Evolutionary conservation across 2,888 invertebrate species (phyloP), one percentile per base, ranked within the genome.

Genomic region (Trichopoda pennipes): DNA sequence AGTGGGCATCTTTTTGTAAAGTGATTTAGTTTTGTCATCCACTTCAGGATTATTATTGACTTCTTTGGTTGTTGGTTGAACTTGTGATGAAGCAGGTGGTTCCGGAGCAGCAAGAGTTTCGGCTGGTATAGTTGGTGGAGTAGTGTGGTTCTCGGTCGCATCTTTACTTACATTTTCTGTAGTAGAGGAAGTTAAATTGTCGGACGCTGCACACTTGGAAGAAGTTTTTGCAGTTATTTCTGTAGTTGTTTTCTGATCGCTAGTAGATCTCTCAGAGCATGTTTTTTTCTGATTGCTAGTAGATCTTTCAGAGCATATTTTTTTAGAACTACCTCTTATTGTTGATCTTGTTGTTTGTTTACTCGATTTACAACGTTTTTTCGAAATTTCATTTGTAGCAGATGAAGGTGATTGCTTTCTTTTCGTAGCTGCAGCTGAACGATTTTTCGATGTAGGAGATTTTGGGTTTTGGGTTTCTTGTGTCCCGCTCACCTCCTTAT

Each of bases 1-100:
- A 44, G 82, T 84, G 1, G 87, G 85, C 35, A 90, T 85, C 35
- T 82, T 84, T n/a, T 78, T 73, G 51, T 84, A 85, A 56, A 85
- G 81, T 16, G 68, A 51, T 23, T 56, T 38, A n/a, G 16, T 60
- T 51, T 42, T 32, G 28, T 10, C 23, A n/a, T n/a, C 58, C 17
- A 19, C 6, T 38, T 32, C 47, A 7, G 53, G 19, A 7, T 60
- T 83, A 16, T 70, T 70, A 21, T 75, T 80, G 8, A 28, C 12
- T n/a, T 35, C 38, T 10, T 58, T 56, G 38, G 72, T 58, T 42
- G 49, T 44, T 28, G 35, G 1, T 32, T 35, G 12, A 16, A 51
- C 0, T 35, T 32, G 3, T 16, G 53, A 9, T 21, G 47, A 3
- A 49, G 7, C 19, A 9, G 47, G 17, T 23, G 53, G 47, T n/a